phyloP scores from a whole-genome alignment of 2,888 invertebrate genomes.

The Cremastinae sp. region DNA sequence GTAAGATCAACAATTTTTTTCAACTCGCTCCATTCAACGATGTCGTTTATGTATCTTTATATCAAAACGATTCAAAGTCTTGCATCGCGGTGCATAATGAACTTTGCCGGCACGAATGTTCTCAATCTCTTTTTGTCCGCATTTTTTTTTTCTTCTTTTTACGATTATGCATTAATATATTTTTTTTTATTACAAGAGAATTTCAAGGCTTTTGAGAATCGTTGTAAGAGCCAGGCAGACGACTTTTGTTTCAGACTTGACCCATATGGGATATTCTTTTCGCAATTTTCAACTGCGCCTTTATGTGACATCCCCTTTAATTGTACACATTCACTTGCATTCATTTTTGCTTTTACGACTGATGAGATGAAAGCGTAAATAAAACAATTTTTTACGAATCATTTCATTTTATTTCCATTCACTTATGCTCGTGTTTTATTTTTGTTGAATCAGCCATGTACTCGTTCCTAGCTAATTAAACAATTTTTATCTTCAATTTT shows the following conservation, averaged over 20 bases:
- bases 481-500: too few species aligned
- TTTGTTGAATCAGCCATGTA: too few species aligned
- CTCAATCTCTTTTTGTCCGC: too few species aligned
- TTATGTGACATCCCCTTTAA: slow-evolving; percentile 8
- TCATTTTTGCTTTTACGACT: slow-evolving; percentile 2
- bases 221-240: slow-evolving; percentile 19
- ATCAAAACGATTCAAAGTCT: slow-evolving; percentile 2
- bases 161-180: slow-evolving; percentile 32
- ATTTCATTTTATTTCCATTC: too few species aligned
- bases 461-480: too few species aligned
- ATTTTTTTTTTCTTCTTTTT: slow-evolving; percentile 26
- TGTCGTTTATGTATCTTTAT: neutral
- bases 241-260: slow-evolving; percentile 50
- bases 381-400: too few species aligned
- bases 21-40: slow-evolving; percentile 7
- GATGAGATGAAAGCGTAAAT: too few species aligned
- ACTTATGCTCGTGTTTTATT: too few species aligned
- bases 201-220: slow-evolving; percentile 44
- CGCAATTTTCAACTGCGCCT: slow-evolving; percentile 36
- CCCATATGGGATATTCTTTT: slow-evolving; percentile 46
- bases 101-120: slow-evolving; percentile 9
- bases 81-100: slow-evolving; percentile 7
- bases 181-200: slow-evolving; percentile 30
- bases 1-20: slow-evolving; percentile 5
- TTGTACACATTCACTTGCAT: neutral